phyloP scores from a whole-genome alignment of 2,888 invertebrate species.

The Arrhopalites spinosus region DNA sequence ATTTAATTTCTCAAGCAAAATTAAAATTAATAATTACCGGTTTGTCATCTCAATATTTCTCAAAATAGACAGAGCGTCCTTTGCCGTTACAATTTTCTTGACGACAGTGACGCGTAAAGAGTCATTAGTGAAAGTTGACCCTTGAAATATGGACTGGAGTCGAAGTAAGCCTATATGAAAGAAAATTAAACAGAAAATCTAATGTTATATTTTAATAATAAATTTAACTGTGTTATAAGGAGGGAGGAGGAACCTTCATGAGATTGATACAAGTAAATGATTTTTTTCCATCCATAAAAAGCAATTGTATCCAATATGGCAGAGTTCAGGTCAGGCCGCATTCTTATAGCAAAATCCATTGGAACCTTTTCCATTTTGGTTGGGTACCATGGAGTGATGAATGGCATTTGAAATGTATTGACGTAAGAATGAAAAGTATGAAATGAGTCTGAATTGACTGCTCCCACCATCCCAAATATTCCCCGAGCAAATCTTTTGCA shows the following conservation, averaged over 20 bases:
- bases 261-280: conserved; percentile 88
- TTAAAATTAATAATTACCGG: conserved; percentile 62
- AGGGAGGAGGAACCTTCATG: too few species aligned
- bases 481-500: conserved; percentile 89
- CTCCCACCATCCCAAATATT: conserved; percentile 87
- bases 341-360: conserved; percentile 82
- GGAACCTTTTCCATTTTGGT: conserved; percentile 18
- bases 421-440: conserved; percentile 91
- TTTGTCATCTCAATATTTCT: conserved; percentile 81
- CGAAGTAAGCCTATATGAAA: conserved; percentile 76
- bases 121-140: conserved; percentile 80
- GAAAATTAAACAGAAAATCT: too few species aligned
- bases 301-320: conserved; percentile 93
- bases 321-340: conserved; percentile 93
- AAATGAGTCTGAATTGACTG: conserved; percentile 89
- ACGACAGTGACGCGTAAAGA: conserved; percentile 85
- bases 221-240: too few species aligned
- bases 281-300: conserved; percentile 86
- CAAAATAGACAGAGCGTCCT: conserved; percentile 86
- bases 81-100: conserved; percentile 81
- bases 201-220: too few species aligned
- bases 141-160: conserved; percentile 90
- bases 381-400: conserved; percentile 72
- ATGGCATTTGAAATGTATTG: conserved; percentile 94
- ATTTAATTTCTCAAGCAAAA: background rate